Conservation (phyloP, 2,888 invertebrate species). For the Aplocera efformata region DNA sequence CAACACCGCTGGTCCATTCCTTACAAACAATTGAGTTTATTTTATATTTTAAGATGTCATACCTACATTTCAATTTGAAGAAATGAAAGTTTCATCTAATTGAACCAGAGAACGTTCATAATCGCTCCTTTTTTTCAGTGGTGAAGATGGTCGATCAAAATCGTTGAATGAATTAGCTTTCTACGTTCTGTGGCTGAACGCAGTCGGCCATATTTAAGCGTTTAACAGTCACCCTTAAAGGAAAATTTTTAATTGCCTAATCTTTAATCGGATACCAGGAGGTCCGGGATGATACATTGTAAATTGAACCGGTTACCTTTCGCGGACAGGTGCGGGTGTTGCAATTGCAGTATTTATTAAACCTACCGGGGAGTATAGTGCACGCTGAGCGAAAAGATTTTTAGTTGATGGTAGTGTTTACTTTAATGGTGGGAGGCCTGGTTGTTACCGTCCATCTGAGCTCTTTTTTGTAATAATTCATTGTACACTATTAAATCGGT, state of each 20-base stretch:
- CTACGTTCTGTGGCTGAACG: conserved; percentile 17
- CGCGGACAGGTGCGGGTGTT: conserved; percentile 29
- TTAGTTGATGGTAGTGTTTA: conserved; percentile 14
- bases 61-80: no score
- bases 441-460: not conserved
- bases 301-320: conserved; percentile 35
- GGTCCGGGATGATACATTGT: conserved; percentile 47
- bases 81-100: no score
- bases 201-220: conserved; percentile 52
- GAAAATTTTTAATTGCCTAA: conserved; percentile 70
- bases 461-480: not conserved
- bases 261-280: conserved; percentile 60
- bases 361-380: conserved; percentile 3
- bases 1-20: conserved; percentile 3
- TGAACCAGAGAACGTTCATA: no score
- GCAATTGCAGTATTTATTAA: conserved; percentile 27
- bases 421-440: conserved; percentile 18
- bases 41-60: no score
- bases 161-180: conserved; percentile 3
- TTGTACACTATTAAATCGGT: no score
- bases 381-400: conserved; percentile 20
- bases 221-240: conserved; percentile 70
- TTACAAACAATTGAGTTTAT: no score
- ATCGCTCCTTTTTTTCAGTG: no score
- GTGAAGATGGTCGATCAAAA: no score